These are phyloP conservation scores for Python bivittatus DNA, from an alignment of 2,113 vertebrate genomes.

Conservation along the genomic window DNA sequence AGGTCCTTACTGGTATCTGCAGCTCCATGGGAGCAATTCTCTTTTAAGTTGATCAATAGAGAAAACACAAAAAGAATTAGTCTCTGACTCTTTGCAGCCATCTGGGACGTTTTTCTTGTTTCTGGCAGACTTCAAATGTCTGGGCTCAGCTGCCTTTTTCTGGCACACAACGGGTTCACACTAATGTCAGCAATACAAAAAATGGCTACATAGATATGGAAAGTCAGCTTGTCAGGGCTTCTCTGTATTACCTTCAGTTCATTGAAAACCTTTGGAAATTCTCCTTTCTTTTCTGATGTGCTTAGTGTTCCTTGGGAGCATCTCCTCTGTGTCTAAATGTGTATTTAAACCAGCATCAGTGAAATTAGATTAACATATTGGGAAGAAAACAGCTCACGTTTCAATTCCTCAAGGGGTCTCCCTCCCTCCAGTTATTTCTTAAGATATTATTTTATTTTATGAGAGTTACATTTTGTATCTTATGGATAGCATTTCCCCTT, in stretches of 20 bases:
- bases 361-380: constrained; percentile 40
- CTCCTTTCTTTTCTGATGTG: constrained; percentile 22
- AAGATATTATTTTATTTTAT: constrained; percentile 18
- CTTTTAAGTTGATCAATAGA: not conserved
- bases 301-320: constrained; percentile 24
- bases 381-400: constrained; percentile 22
- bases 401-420: constrained; percentile 18
- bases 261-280: constrained; percentile 35
- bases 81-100: not conserved
- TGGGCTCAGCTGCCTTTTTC: not conserved
- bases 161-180: not conserved
- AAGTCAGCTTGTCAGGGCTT: not conserved
- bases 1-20: not conserved
- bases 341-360: constrained; percentile 43
- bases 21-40: not conserved
- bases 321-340: constrained; percentile 18
- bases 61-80: not conserved
- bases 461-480: constrained; percentile 16
- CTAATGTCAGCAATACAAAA: not conserved
- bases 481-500: constrained; percentile 25
- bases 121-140: not conserved
- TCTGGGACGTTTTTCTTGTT: not conserved
- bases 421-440: not conserved
- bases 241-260: constrained; percentile 1
- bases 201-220: not conserved